Evolutionary conservation across 2,113 vertebrate species (phyloP), one percentile per base, ranked within the genome.

Genomic region (Mustela lutreola): DNA sequence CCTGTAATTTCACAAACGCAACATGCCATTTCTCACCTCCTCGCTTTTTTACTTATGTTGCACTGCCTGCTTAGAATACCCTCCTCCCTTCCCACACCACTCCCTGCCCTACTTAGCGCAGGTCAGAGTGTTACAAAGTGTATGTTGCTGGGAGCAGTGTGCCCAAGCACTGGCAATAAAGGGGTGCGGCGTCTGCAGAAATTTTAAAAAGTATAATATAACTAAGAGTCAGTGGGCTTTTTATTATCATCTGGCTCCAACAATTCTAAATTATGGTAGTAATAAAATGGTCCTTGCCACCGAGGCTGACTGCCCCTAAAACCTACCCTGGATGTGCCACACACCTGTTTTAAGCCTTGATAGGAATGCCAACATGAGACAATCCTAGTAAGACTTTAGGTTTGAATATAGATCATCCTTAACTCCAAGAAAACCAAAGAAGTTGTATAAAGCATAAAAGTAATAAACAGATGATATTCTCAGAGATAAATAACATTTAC

Each of bases 401-500:
- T 45, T 60, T 79, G 62, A 75, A 78, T 36, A 89, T 0, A 92
- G 79, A 33, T 53, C 39, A 85, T 50, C 45, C n/a, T n/a, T 65
- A 79, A 89, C 45, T 80, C 42, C 53, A 95, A 71, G 19, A 88
- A 84, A 75, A 45, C 33, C 28, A 78, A 95, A 89, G 10, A 80
- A 88, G 42, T 78, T 85, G 28, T 48, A 84, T 67, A 8, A 48
- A 94, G 84, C 65, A n/a, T 39, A 48, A 90, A 96, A 94, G 45
- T 63, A 85, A 81, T 81, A 58, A 80, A 62, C 56, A 76, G 5
- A 67, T 21, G 58, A 45, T 60, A 39, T 22, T 63, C 7, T 85
- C 39, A 62, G 31, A 1, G 39, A 80, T 76, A 63, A 63, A 36
- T 3, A 91, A 84, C 42, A 65, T 71, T 81, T 33, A 42, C 19